Evolutionary conservation across 2,113 vertebrate genomes (phyloP).

Genomic region (Gila orcuttii): DNA sequence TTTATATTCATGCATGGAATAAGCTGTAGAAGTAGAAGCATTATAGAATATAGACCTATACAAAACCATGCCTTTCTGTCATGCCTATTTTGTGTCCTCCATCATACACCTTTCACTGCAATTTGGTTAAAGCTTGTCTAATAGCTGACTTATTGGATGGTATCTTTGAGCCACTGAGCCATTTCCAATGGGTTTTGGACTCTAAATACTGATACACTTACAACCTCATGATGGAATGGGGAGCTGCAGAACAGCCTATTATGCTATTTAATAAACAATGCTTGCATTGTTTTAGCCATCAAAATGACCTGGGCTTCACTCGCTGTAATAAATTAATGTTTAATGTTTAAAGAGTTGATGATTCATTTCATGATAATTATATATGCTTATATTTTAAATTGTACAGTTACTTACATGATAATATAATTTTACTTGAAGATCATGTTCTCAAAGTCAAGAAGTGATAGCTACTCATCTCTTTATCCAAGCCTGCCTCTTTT

Average conservation of each 20-base stretch:
- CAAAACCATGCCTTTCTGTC: neutral
- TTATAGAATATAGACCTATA: slow-evolving; percentile 12
- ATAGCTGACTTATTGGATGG: neutral
- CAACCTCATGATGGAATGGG: neutral
- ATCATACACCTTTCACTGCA: neutral
- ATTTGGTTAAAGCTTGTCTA: neutral
- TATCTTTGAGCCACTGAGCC: neutral
- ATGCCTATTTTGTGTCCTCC: neutral
- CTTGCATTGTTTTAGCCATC: neutral
- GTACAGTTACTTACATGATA: slow-evolving; percentile 78
- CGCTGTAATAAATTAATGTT: neutral
- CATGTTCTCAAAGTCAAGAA: slow-evolving; percentile 94
- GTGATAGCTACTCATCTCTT: slow-evolving; percentile 92
- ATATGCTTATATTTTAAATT: neutral
- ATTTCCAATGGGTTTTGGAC: neutral
- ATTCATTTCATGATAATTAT: neutral
- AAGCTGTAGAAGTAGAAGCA: slow-evolving; percentile 78
- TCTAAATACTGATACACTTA: neutral
- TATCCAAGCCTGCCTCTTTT: slow-evolving; percentile 89
- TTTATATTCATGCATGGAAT: slow-evolving; percentile 94
- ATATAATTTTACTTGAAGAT: slow-evolving; percentile 94
- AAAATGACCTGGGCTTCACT: neutral
- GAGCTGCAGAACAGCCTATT: neutral
- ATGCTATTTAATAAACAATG: neutral
- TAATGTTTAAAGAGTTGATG: too few species aligned